These are phyloP conservation scores for Erpetoichthys calabaricus DNA, from an alignment of 2,797 vertebrate genomes.

Conservation along the genomic window DNA sequence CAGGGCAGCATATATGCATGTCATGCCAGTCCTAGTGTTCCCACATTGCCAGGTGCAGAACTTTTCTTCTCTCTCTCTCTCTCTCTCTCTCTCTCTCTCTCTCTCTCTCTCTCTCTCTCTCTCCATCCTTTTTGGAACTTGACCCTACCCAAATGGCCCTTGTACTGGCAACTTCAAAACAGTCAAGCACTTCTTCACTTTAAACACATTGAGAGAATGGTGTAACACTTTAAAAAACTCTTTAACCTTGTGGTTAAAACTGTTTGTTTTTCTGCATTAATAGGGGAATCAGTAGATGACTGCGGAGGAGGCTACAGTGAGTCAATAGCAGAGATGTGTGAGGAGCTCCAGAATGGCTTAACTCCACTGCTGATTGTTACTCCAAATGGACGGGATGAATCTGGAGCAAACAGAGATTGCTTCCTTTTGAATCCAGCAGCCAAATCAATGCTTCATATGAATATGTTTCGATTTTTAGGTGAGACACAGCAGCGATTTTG, in stretches of 20 bases:
- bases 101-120: too few relatives aligned
- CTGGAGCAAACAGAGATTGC: constrained; percentile 94
- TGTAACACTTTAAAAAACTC: neutral
- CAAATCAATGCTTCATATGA: constrained; percentile 81
- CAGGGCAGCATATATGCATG: too few relatives aligned
- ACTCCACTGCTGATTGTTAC: constrained; percentile 93
- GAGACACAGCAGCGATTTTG: constrained; percentile 19
- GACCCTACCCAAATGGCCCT: too few relatives aligned
- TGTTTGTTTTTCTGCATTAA: neutral
- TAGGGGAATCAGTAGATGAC: constrained; percentile 95
- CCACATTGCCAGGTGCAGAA: too few relatives aligned
- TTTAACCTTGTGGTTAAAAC: neutral
- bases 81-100: too few relatives aligned
- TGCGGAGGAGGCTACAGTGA: constrained; percentile 96
- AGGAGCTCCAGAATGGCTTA: constrained; percentile 92
- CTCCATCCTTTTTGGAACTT: too few relatives aligned
- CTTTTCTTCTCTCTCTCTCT: too few relatives aligned
- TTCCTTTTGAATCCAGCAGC: constrained; percentile 87
- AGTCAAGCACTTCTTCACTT: too few relatives aligned
- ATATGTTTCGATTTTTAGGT: constrained; percentile 98
- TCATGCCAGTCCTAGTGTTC: too few relatives aligned
- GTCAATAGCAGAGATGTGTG: constrained; percentile 96
- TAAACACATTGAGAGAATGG: too few relatives aligned
- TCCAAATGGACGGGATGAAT: constrained; percentile 92
- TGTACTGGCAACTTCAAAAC: too few relatives aligned